Conservation (phyloP, 1,140 invertebrate genomes). For the Ceratina calcarata region DNA sequence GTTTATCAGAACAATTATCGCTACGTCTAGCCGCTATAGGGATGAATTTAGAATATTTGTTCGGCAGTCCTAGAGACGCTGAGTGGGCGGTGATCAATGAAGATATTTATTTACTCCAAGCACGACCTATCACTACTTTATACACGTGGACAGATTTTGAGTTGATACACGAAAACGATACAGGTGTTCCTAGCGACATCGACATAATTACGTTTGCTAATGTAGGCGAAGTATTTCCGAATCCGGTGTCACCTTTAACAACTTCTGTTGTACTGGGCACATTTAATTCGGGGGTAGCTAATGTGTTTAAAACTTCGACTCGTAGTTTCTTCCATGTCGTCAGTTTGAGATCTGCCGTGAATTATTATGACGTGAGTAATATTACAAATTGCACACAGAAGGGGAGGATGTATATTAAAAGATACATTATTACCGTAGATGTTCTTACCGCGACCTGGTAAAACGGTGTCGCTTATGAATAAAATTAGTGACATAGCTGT, state of each 20-base stretch:
- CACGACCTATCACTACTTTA: slow-evolving; percentile 86
- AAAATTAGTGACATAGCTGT: slow-evolving; percentile 83
- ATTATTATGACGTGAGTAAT: slow-evolving; percentile 80
- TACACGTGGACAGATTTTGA: slow-evolving; percentile 87
- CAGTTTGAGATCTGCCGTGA: slow-evolving; percentile 66
- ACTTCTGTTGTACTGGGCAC: slow-evolving; percentile 66
- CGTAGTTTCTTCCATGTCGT: slow-evolving; percentile 8
- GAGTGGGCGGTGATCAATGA: slow-evolving; percentile 86
- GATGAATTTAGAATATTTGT: slow-evolving; percentile 83
- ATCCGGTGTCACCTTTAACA: slow-evolving; percentile 78
- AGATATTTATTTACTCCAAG: slow-evolving; percentile 85
- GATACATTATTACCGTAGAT: slow-evolving; percentile 67
- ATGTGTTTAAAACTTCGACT: background rate
- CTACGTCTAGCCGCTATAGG: slow-evolving; percentile 82
- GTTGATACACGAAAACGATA: slow-evolving; percentile 87
- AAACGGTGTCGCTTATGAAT: slow-evolving; percentile 74
- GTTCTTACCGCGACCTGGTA: slow-evolving; percentile 72
- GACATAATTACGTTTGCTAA: slow-evolving; percentile 82
- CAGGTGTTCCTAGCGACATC: slow-evolving; percentile 78
- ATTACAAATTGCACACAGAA: slow-evolving; percentile 12
- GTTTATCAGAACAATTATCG: slow-evolving; percentile 80
- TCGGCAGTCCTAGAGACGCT: slow-evolving; percentile 86
- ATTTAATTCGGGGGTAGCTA: slow-evolving; percentile 71
- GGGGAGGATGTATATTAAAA: slow-evolving; percentile 35
- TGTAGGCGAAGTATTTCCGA: slow-evolving; percentile 85